phyloP scores from a whole-genome alignment of 2,888 invertebrate genomes.

The Drosophila eohydei region DNA sequence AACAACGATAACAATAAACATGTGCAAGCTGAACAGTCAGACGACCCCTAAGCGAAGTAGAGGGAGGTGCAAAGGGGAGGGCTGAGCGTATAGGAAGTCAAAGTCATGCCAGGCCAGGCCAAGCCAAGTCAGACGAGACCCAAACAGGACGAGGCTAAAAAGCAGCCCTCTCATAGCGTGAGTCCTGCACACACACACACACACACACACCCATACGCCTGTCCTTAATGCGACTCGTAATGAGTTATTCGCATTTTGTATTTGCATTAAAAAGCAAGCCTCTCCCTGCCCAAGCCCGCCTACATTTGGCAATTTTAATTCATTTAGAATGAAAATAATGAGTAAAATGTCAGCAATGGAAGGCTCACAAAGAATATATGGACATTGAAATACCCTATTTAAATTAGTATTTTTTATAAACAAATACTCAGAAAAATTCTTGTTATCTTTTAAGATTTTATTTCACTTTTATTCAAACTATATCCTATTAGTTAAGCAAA shows the following conservation, averaged over 20 bases:
- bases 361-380: not conserved
- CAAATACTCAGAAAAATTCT: too few relatives aligned
- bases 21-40: conserved; percentile 63
- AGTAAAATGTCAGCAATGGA: conserved; percentile 32
- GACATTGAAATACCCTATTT: conserved; percentile 19
- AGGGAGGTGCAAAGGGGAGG: not conserved
- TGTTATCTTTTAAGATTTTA: too few relatives aligned
- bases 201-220: conserved; percentile 43
- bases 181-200: conserved; percentile 48
- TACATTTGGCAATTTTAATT: conserved; percentile 75
- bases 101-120: conserved; percentile 58
- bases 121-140: conserved; percentile 27
- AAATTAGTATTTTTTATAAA: too few relatives aligned
- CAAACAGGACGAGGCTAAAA: conserved; percentile 44
- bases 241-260: conserved; percentile 80
- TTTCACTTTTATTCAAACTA: too few relatives aligned
- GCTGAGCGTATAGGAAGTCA: conserved; percentile 65
- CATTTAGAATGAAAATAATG: conserved; percentile 75
- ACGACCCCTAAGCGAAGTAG: conserved; percentile 60
- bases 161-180: conserved; percentile 72
- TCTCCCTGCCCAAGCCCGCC: conserved; percentile 51
- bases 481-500: too few relatives aligned
- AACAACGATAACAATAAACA: conserved; percentile 51
- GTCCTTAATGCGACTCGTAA: conserved; percentile 80
- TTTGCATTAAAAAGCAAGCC: conserved; percentile 71